phyloP scores from a whole-genome alignment of 2,797 vertebrate species.

The Halcyon badia region DNA sequence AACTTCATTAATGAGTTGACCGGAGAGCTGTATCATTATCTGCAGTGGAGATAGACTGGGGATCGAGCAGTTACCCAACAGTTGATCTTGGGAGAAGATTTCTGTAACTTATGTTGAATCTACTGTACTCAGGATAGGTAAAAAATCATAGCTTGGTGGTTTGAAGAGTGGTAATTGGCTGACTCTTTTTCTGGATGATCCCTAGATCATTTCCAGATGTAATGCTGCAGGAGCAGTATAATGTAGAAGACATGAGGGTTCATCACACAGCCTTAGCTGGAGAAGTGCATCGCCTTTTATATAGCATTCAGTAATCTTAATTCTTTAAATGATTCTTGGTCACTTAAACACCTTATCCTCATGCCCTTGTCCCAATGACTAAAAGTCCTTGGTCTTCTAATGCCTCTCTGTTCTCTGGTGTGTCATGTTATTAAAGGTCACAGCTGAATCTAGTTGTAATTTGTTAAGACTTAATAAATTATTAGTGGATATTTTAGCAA shows the following conservation, averaged over 20 bases:
- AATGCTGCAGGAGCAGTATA: neutral
- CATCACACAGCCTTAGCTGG: neutral
- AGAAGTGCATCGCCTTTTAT: neutral
- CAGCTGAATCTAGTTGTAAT: neutral
- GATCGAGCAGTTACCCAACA: accelerated
- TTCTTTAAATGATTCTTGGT: neutral
- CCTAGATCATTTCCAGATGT: neutral
- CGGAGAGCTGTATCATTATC: neutral
- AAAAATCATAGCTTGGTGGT: neutral
- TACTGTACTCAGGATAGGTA: neutral
- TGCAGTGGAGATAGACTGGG: neutral
- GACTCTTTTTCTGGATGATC: neutral
- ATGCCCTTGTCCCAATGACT: neutral
- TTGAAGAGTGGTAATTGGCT: neutral
- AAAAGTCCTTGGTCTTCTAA: neutral
- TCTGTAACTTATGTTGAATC: neutral
- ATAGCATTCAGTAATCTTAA: neutral
- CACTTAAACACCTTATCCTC: neutral
- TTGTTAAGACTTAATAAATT: neutral
- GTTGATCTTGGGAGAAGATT: neutral
- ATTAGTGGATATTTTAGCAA: neutral
- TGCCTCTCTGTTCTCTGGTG: neutral
- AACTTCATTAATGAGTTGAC: neutral
- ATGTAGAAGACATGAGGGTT: neutral
- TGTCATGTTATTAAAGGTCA: neutral